Base-by-base conservation (phyloP, 1,140 invertebrate species). In the Cotesia vestalis region DNA sequence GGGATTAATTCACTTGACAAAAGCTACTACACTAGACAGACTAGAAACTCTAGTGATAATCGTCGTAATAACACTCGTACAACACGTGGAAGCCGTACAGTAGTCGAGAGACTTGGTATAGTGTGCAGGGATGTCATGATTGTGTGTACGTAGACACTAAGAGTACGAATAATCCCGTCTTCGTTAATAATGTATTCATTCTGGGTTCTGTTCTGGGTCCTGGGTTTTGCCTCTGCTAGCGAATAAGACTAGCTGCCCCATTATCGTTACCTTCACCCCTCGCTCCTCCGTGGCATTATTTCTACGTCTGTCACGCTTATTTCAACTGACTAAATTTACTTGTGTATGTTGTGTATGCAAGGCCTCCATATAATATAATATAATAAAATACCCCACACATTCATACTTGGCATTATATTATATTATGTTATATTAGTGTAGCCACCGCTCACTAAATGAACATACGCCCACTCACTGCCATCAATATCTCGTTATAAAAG, bases 1-100 rank as follows among this genome's bases (percentile, higher is more conserved):
- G 77, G 79, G 79, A 74, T 78, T 77, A 83, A 80, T 81, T 84
- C 80, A 83, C 83, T 83, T 80, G 81, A 84, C 83, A 83, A 82
- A 84, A 78, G 81, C 76, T 75, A n/a, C 57, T n/a, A 57, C n/a
- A 35, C 61, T 66, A 51, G 61, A n/a, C 60, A 55, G 55, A 57
- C 55, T 71, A 64, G 20, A 46, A 17, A 38, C 51, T 27, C 17
- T 61, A 35, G 14, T 11, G 8, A 38, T 62, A 62, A 36, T 27
- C 40, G 40, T 46, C 40, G 40, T 46, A 14, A 57, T 57, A 17
- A 57, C n/a, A 57, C 11, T n/a, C 14, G 4, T 12, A 67, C 17
- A 20, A 59, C 57, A 59, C 57, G 57, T 17, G 27, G 27, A 27
- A 27, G 27, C 27, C 27, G 27, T 27, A 27, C 2, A 27, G 27